Base-by-base conservation (phyloP, 2,113 vertebrate genomes). In the Porphyrio hochstetteri region DNA sequence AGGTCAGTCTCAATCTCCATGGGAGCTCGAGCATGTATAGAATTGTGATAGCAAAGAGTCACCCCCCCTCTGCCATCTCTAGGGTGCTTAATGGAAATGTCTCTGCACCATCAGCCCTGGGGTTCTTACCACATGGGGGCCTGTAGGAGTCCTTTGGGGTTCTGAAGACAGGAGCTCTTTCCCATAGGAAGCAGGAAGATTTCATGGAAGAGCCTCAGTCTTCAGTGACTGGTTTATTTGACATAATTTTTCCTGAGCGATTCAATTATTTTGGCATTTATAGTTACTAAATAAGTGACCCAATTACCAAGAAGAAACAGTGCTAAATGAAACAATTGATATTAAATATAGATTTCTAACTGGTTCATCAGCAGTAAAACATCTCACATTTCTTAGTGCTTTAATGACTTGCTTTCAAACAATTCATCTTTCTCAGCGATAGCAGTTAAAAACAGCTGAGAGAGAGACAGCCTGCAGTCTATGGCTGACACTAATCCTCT, bases 401-500 rank as follows among this genome's bases (percentile, higher is more conserved):
- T 82, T 44, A 80, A 75, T 71, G 24, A 70, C 60, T 78, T 78
- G 33, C 93, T 91, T 77, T 27, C 44, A 80, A 82, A 64, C 44
- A 72, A 36, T 72, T 95, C 40, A 8, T 84, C 59, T 83, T 76
- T 72, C 61, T 92, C 55, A 35, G 56, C 42, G 29, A 48, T 6
- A 77, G 38, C 33, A 86, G 61, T 82, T 79, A 44, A 80, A 93
- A 94, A 33, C 42, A 78, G 78, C n/a, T 17, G 44, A 17, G 13
- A 84, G 65, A 38, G n/a, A 59, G 38, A 71, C 40, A 77, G 52
- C 56, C 69, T 61, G 16, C 44, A 81, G 57, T 82, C 64, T 83
- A 10, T 86, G 35, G 20, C 64, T 67, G 77, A 36, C 55, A 61
- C 36, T 84, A 92, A 96, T 96, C 85, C 71, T 93, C 70, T 92